Base-by-base conservation (phyloP, 1,140 invertebrate species). In the Ylistrum balloti region DNA sequence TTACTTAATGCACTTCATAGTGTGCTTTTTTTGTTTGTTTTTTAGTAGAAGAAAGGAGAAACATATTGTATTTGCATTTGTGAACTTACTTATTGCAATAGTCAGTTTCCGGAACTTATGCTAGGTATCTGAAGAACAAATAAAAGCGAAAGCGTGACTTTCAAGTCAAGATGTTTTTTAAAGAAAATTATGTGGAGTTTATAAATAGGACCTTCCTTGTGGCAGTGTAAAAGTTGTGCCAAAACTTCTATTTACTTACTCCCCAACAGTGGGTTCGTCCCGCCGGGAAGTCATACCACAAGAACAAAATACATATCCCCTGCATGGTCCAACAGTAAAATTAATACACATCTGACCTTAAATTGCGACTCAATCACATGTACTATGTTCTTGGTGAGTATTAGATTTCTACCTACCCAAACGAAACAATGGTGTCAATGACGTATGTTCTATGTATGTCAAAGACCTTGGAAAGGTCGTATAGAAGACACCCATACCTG, bases 261-360 rank as follows among this genome's bases (percentile, higher is more conserved):
- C 56, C n/a, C 56, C 56, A 74, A 11, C 56, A 74, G 22, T 5
- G n/a, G 22, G 56, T 5, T 74, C 56, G 56, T 74, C 56, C 56
- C 56, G n/a, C 56, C 56, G 22, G n/a, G 56, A 74, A 74, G 56
- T n/a, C n/a, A 74, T n/a, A 5, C 56, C 56, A 74, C 22, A 15
- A 45, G 9, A 74, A 74, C 56, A 74, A n/a, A 74, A 74, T 74
- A 74, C 56, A 74, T 74, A 74, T 74, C 56, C 56, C 56, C 56
- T 74, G 28, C 22, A 74, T 7, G 56, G 22, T 74, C 56, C n/a
- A 74, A 74, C 56, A 74, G 56, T 28, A 11, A 7, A 11, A 74
- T n/a, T 28, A 74, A 74, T 74, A 17, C n/a, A 28, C 9, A 5
- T 74, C 56, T 74, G 28, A 74, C 56, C 5, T 74, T 74, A 74